A percentile compares a stretch with the other conserved stretches of the same genome.
Conservation (phyloP, 2,888 invertebrate genomes). For the Polydrusus tereticollis region DNA sequence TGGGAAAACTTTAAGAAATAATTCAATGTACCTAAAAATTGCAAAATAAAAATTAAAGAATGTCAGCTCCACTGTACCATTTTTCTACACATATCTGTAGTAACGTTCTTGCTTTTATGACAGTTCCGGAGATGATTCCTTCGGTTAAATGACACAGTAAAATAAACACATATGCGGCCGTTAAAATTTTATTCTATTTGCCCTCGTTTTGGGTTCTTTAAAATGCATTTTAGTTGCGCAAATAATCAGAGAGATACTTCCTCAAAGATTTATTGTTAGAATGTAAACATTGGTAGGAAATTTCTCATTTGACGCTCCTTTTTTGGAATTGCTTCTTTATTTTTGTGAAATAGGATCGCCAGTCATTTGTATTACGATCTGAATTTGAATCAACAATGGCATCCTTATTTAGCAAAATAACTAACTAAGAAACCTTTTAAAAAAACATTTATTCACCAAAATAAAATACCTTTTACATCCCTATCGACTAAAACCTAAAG, state of each 20-base stretch:
- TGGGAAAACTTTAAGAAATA: too few species aligned
- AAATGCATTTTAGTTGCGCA: constrained; percentile 11
- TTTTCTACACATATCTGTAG: not conserved
- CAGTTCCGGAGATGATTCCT: constrained; percentile 14
- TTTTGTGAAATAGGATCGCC: not conserved
- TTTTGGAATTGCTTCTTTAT: not conserved
- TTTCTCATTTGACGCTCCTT: not conserved
- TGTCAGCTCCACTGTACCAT: too few species aligned
- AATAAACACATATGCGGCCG: constrained; percentile 11
- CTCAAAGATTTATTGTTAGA: constrained; percentile 1
- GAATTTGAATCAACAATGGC: not conserved
- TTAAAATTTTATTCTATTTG: constrained; percentile 17
- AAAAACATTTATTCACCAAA: too few species aligned
- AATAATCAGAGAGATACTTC: constrained; percentile 26
- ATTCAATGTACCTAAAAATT: too few species aligned
- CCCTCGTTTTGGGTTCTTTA: not conserved
- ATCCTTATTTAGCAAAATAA: too few species aligned
- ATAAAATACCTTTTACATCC: not conserved
- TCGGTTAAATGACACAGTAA: constrained; percentile 14
- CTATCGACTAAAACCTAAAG: not conserved
- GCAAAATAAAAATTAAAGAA: too few species aligned
- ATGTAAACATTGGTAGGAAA: not conserved
- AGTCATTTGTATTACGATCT: not conserved
- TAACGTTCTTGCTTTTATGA: constrained; percentile 5
- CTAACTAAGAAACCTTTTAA: too few species aligned